These are phyloP conservation scores for Sclerodermus sp. DNA, from an alignment of 2,888 invertebrate genomes.

Conservation along the genomic window DNA sequence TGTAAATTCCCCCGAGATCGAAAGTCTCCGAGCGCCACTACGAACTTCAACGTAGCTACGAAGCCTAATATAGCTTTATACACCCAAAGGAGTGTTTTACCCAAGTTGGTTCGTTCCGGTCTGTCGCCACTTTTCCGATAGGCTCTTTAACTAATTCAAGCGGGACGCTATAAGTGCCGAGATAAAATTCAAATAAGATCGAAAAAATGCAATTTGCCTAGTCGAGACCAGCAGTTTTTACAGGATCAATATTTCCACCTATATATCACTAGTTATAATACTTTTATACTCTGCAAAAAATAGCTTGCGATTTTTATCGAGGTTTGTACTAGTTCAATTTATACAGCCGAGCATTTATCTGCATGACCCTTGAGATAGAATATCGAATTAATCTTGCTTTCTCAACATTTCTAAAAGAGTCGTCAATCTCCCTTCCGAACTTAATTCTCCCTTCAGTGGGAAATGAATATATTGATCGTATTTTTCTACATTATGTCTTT, in stretches of 20 bases:
- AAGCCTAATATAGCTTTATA: constrained; percentile 36
- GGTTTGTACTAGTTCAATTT: background rate
- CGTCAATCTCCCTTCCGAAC: no score
- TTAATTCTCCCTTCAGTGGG: no score
- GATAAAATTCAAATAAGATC: constrained; percentile 30
- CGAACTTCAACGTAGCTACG: constrained; percentile 20
- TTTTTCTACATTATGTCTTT: no score
- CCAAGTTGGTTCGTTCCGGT: constrained; percentile 37
- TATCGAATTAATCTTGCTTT: constrained; percentile 10
- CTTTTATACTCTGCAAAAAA: no score
- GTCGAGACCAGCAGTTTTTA: no score
- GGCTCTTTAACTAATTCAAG: constrained; percentile 43
- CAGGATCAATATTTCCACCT: no score
- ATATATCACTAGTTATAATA: no score
- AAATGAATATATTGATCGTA: no score
- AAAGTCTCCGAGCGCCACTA: constrained; percentile 16
- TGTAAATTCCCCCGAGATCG: constrained; percentile 27
- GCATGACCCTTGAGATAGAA: constrained; percentile 7
- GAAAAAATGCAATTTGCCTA: constrained; percentile 10
- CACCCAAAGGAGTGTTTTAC: constrained; percentile 39
- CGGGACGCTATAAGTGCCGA: constrained; percentile 11
- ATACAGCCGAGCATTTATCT: constrained; percentile 3
- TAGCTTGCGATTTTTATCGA: no score
- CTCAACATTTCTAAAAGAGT: no score
- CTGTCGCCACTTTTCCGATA: constrained; percentile 41